Base-by-base conservation (phyloP, 2,888 invertebrate species). In the Drosophila algonquin region DNA sequence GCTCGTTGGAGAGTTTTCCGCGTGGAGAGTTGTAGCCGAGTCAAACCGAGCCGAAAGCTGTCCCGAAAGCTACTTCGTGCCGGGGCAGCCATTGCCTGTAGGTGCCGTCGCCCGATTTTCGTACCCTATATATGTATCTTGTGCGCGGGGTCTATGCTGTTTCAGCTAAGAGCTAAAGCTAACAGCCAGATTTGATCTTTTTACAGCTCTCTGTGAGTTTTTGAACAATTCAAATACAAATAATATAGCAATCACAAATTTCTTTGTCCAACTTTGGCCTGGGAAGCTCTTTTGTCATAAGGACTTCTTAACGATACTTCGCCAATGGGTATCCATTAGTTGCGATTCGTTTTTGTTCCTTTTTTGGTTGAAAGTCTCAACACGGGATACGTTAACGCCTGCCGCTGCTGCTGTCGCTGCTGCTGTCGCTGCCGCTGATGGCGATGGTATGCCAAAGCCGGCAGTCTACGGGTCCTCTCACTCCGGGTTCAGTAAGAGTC, bases 401-500 rank as follows among this genome's bases (percentile, higher is more conserved):
- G 58, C 27, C 16, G n/a, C 10, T 48, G 48, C 60, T 63, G 71
- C 71, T 70, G 72, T 63, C 40, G 63, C 57, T 44, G 57, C 60
- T 27, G 27, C 53, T 47, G 65, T 47, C 52, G 58, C 64, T 57
- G 57, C 64, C 59, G 57, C 21, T 45, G 57, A 54, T 59, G 45
- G 27, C 48, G 5, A 27, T 56, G 56, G 16, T 51, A 40, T 51
- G 59, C 52, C 27, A 52, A 27, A 9, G 14, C 46, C 45, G 44
- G 40, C 40, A n/a, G 14, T 40, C n/a, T n/a, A n/a, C n/a, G 40
- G 40, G 40, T 40, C 40, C 57, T 51, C 48, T 44, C 32, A 51
- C 27, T 57, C 51, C 53, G 54, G 50, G 75, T 73, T 91, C 91
- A 92, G 92, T 92, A 92, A 91, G 90, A 92, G 91, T 92, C 90